phyloP scores from a whole-genome alignment of 2,113 vertebrate genomes.

The Cynopterus brachyotis region DNA sequence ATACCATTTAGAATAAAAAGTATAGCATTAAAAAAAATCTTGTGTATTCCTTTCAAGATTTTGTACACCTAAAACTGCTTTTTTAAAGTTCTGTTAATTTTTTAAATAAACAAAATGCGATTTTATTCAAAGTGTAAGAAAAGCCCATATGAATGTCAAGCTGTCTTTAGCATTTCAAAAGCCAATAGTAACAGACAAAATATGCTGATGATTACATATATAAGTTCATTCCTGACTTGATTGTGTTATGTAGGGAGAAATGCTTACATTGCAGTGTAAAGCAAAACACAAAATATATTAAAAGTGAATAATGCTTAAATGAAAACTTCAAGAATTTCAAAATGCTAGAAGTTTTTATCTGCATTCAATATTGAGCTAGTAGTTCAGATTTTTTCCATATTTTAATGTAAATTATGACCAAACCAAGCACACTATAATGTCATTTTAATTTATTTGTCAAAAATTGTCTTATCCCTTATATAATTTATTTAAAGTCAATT shows the following conservation, averaged over 20 bases:
- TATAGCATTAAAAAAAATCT: not conserved
- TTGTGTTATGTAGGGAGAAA: not conserved
- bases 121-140: not conserved
- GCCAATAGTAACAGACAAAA: not conserved
- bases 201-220: not conserved
- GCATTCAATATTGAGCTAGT: not conserved
- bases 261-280: not conserved
- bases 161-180: not conserved
- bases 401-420: not conserved
- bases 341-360: not conserved
- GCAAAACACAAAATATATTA: not conserved
- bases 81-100: not conserved
- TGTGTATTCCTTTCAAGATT: not conserved
- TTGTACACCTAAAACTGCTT: not conserved
- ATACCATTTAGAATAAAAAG: too few relatives aligned
- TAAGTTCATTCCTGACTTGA: not conserved
- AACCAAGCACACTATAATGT: not conserved
- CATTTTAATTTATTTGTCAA: not conserved
- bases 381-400: not conserved
- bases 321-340: not conserved
- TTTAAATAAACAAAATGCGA: not conserved
- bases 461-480: not conserved
- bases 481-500: slow-evolving; percentile 15
- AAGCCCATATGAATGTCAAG: not conserved
- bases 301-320: not conserved